Evolutionary conservation across 1,140 invertebrate genomes (phyloP).

Genomic region (Trichoplusia ni): DNA sequence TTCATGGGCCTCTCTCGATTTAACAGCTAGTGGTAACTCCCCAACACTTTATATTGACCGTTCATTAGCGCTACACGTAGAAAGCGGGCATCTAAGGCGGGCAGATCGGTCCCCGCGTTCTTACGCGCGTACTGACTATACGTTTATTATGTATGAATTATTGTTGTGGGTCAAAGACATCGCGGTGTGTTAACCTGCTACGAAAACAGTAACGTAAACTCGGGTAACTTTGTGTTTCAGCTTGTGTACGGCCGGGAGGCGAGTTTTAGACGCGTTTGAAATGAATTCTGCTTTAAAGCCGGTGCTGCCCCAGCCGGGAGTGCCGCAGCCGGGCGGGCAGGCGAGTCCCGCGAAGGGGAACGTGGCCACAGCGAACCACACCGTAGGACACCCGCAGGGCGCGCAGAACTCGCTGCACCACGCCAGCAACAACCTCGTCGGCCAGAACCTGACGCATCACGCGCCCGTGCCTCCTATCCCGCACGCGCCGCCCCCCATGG

Average conservation of each 20-base stretch:
- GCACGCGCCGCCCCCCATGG: conserved; percentile 70
- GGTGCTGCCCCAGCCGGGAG: conserved; percentile 76
- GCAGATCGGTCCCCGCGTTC: conserved; percentile 60
- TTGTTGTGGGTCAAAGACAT: conserved; percentile 81
- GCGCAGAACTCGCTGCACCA: conserved; percentile 68
- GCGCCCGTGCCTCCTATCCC: conserved; percentile 54
- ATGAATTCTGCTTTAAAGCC: conserved; percentile 83
- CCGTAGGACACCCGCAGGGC: conserved; percentile 65
- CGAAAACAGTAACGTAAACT: conserved; percentile 60
- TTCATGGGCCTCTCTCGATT: conserved; percentile 61
- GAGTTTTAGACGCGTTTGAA: conserved; percentile 53
- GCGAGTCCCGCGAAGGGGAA: conserved; percentile 71
- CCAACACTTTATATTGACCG: conserved; percentile 38
- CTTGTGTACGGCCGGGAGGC: conserved; percentile 48
- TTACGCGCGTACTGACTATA: conserved; percentile 71
- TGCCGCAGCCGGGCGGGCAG: conserved; percentile 72
- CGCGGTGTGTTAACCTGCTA: conserved; percentile 62
- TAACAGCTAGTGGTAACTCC: conserved; percentile 66
- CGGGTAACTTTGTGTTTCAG: conserved; percentile 68
- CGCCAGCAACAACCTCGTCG: conserved; percentile 63
- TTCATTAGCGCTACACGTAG: conserved; percentile 36
- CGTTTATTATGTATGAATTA: conserved; percentile 74
- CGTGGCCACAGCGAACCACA: conserved; percentile 66
- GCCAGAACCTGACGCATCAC: conserved; percentile 69
- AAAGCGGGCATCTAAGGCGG: conserved; percentile 52